Evolutionary conservation across 2,797 vertebrate genomes (phyloP), one percentile per base, ranked within the genome.

Genomic region (Sebastes variabilis): DNA sequence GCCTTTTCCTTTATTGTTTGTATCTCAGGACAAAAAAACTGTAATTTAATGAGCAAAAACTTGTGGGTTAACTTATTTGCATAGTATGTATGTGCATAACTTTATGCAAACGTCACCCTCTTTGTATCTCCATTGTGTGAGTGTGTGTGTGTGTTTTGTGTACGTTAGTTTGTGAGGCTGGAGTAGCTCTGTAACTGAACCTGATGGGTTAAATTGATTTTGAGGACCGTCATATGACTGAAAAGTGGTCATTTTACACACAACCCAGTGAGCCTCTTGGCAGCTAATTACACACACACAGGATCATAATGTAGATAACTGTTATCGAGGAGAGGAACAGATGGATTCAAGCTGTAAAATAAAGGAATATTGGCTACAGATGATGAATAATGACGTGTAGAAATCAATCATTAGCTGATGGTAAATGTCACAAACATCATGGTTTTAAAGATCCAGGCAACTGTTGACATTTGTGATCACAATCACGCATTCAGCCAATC

Each of bases 131-230:
- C 36, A 14, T 38, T 38, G 36, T 38, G 34, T 4, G n/a, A 64
- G 42, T 52, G 32, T 30, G 29, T 36, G 36, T 73, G 59, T 54
- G n/a, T 59, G 25, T 64, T 42, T 46, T 46, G 27, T 36, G 36
- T 62, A 8, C 64, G 25, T 70, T 61, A 62, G 46, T 79, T 22
- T 79, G 60, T 29, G 68, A 32, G 68, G 55, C 76, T 66, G 54
- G 16, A 46, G 42, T 46, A 46, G 20, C 49, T 52, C 1, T 84
- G 80, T 84, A 85, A 82, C 79, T 75, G 80, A 88, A 86, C 83
- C 91, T 82, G 91, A 91, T 77, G 73, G 87, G 87, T 93, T 91
- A 89, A 90, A 92, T 93, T 80, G 94, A 94, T 93, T 94, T 92
- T 91, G 84, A 93, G 94, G 81, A 62, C 86, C 49, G 91, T 93